Base-by-base conservation (phyloP, 2,888 invertebrate species). In the Trichopoda pennipes region DNA sequence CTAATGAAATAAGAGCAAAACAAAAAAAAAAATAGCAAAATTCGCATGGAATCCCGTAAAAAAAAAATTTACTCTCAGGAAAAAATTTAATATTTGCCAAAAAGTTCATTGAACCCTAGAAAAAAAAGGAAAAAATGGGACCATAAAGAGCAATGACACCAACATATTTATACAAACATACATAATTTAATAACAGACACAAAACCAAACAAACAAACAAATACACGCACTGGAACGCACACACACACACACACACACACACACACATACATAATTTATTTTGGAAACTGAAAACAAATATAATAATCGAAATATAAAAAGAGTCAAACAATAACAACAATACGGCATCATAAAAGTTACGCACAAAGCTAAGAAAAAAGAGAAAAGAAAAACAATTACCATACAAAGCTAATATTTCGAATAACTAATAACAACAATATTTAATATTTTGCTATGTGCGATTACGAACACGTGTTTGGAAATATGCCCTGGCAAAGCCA, bases 61-160 rank as follows among this genome's bases (percentile, higher is more conserved):
- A 58, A 51, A 60, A n/a, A 21, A 68, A n/a, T n/a, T n/a, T n/a
- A 38, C 35, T 53, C 69, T 69, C 42, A 55, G 69, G 19, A 17
- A 44, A 63, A 56, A 35, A 55, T 53, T 42, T n/a, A 53, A 51
- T 61, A 70, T 51, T 55, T 80, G 79, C 73, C 61, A 80, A 80
- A 68, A 61, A 74, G 79, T 80, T 80, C 79, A 74, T 42, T 74
- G 79, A 80, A 80, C 79, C 68, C 21, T 23, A 61, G 53, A 44
- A 14, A 49, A 49, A 17, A 7, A 47, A 35, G 63, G 55, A 63
- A 42, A 53, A 68, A 61, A 38, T 66, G 60, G 64, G 17, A 64
- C 44, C 47, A 64, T 12, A 73, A 63, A 81, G 81, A 74, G 66
- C 81, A 81, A 69, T 81, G 77, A 77, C 77, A 73, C 77, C 49